Percentiles rank a stretch among this genome's conserved stretches.
Conservation (phyloP, 1,140 invertebrate genomes). For the Antheraea mylitta region DNA sequence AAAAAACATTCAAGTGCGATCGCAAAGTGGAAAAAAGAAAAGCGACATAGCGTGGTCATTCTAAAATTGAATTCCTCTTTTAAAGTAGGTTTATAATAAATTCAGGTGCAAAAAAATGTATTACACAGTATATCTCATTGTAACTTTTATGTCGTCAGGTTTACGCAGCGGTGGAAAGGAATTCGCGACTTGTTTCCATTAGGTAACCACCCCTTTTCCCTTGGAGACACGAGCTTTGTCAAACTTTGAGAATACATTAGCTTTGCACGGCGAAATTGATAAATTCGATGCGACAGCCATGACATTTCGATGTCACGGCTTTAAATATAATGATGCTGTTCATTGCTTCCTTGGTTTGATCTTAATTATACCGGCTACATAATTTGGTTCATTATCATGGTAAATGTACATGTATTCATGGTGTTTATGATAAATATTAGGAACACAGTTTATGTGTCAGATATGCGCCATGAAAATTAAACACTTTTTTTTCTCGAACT, state of each 20-base stretch:
- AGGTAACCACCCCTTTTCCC: conserved; percentile 55
- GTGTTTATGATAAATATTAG: too few species aligned
- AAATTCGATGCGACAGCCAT: conserved; percentile 51
- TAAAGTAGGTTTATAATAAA: not conserved
- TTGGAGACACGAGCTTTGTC: conserved; percentile 52
- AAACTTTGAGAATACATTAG: conserved; percentile 70
- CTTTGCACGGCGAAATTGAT: conserved; percentile 52
- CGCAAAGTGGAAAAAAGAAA: not conserved
- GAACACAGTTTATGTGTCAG: too few species aligned
- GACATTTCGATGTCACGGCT: conserved; percentile 5
- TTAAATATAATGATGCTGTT: not conserved
- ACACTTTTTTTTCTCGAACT: too few species aligned
- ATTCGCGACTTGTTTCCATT: conserved; percentile 63
- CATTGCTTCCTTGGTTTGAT: not conserved
- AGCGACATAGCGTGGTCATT: not conserved
- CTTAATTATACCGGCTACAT: not conserved
- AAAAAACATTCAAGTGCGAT: not conserved
- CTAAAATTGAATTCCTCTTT: not conserved
- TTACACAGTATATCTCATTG: not conserved
- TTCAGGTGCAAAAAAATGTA: conserved; percentile 1
- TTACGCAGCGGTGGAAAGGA: conserved; percentile 7
- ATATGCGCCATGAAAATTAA: too few species aligned
- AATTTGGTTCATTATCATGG: too few species aligned
- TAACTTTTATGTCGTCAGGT: conserved; percentile 3
- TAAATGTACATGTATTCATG: too few species aligned